phyloP scores from a whole-genome alignment of 2,113 vertebrate species.

The Bostrychus sinensis region DNA sequence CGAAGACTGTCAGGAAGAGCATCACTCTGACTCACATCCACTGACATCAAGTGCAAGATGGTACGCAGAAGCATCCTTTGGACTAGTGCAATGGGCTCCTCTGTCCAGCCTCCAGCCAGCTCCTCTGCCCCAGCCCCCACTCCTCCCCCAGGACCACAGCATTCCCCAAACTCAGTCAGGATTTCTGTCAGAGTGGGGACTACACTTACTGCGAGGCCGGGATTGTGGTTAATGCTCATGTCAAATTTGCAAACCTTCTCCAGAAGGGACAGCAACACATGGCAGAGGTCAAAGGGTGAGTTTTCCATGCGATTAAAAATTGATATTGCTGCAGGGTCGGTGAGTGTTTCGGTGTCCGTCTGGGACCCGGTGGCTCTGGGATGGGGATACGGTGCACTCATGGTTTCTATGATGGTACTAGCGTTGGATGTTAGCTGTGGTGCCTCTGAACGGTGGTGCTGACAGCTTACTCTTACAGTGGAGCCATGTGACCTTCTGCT shows the following conservation, averaged over 20 bases:
- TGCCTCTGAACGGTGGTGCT: conserved; percentile 67
- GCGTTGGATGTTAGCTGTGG: conserved; percentile 42
- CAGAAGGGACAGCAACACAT: conserved; percentile 89
- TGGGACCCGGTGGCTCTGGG: conserved; percentile 59
- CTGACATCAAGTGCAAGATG: conserved; percentile 88
- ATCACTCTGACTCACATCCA: conserved; percentile 85
- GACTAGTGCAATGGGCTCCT: conserved; percentile 92
- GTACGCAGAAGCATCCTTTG: conserved; percentile 94
- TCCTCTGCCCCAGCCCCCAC: conserved; percentile 68
- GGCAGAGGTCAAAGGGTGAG: conserved; percentile 93
- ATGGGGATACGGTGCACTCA: conserved; percentile 72
- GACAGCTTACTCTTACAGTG: conserved; percentile 74
- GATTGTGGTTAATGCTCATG: conserved; percentile 87
- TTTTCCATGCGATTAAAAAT: conserved; percentile 84
- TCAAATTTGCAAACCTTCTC: conserved; percentile 97
- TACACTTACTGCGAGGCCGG: conserved; percentile 86
- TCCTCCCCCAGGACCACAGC: conserved; percentile 71
- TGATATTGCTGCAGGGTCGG: conserved; percentile 80
- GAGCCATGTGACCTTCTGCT: conserved; percentile 79
- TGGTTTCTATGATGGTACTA: conserved; percentile 51
- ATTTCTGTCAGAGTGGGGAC: conserved; percentile 93
- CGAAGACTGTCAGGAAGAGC: conserved; percentile 88
- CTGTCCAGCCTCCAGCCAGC: conserved; percentile 88
- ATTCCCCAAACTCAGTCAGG: conserved; percentile 89
- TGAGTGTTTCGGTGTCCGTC: conserved; percentile 76